Conservation (phyloP, 1,140 invertebrate genomes). For the Anthonomus grandis region DNA sequence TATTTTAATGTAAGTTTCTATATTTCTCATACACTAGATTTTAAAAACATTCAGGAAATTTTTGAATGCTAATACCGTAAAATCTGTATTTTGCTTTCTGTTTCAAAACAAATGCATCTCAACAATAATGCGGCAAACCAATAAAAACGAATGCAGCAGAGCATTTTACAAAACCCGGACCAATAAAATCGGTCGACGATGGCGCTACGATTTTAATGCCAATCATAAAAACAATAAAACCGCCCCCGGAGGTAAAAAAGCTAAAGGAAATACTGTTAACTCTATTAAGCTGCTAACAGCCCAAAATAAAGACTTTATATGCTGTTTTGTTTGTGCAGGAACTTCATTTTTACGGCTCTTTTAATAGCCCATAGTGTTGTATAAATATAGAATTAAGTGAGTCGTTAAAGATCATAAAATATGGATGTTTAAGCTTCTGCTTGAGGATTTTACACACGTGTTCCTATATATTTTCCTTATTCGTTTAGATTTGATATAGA, state of each 20-base stretch:
- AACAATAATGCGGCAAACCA: too few relatives aligned
- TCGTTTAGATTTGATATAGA: too few relatives aligned
- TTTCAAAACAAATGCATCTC: too few relatives aligned
- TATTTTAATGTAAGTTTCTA: too few relatives aligned
- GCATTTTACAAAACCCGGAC: not conserved
- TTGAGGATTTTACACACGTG: not conserved
- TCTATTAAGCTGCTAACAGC: constrained; percentile 12
- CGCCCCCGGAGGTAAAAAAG: too few relatives aligned
- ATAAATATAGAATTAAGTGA: constrained; percentile 7
- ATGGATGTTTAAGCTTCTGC: not conserved
- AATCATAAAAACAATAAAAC: not conserved
- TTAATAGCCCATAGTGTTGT: constrained; percentile 13
- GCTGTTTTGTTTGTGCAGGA: constrained; percentile 10
- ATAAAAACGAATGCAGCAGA: not conserved
- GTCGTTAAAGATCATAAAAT: constrained; percentile 16
- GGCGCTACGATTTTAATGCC: not conserved
- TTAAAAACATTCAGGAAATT: too few relatives aligned
- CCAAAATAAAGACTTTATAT: constrained; percentile 16
- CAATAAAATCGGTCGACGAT: not conserved
- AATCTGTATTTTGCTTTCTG: too few relatives aligned
- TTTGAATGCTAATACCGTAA: too few relatives aligned
- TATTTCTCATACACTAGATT: too few relatives aligned
- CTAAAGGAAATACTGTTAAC: constrained; percentile 3
- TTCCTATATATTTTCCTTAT: too few relatives aligned
- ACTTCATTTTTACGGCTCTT: constrained; percentile 2